Evolutionary conservation across 2,888 invertebrate genomes (phyloP).

Genomic region (Xylophagus ater): DNA sequence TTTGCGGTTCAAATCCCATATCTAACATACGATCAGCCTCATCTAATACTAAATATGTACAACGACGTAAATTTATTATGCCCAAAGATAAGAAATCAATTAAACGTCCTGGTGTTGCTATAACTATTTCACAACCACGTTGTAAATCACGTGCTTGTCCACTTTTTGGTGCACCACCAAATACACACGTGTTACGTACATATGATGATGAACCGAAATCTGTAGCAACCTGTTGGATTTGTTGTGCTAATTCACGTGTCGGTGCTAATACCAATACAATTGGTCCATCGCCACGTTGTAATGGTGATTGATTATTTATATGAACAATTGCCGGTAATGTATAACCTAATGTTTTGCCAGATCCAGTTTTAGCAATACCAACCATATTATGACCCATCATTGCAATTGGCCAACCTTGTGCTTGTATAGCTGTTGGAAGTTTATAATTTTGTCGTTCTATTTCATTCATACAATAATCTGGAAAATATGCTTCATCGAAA

Average conservation of each 20-base stretch:
- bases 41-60: slow-evolving; percentile 82
- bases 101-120: slow-evolving; percentile 84
- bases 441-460: slow-evolving; percentile 56
- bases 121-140: slow-evolving; percentile 76
- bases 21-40: slow-evolving; percentile 89
- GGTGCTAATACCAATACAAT: slow-evolving; percentile 73
- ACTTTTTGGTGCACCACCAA: slow-evolving; percentile 82
- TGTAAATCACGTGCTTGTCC: slow-evolving; percentile 63
- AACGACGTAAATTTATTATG: slow-evolving; percentile 61
- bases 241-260: slow-evolving; percentile 70
- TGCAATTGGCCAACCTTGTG: slow-evolving; percentile 81
- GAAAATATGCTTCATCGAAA: slow-evolving; percentile 70
- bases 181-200: slow-evolving; percentile 75
- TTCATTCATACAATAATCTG: slow-evolving; percentile 58
- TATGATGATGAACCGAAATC: slow-evolving; percentile 72
- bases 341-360: slow-evolving; percentile 70
- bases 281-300: slow-evolving; percentile 72
- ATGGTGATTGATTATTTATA: slow-evolving; percentile 68
- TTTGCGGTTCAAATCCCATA: slow-evolving; percentile 96
- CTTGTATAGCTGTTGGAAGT: slow-evolving; percentile 74
- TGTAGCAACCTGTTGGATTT: slow-evolving; percentile 72
- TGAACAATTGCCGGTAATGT: slow-evolving; percentile 79
- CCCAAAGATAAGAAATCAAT: slow-evolving; percentile 78
- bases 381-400: slow-evolving; percentile 75
- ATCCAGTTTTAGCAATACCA: slow-evolving; percentile 77